Percentiles rank a stretch among this genome's conserved stretches.
These are phyloP conservation scores for Drosophila takahashii DNA, from an alignment of 1,140 invertebrate genomes.

Conservation along the genomic window DNA sequence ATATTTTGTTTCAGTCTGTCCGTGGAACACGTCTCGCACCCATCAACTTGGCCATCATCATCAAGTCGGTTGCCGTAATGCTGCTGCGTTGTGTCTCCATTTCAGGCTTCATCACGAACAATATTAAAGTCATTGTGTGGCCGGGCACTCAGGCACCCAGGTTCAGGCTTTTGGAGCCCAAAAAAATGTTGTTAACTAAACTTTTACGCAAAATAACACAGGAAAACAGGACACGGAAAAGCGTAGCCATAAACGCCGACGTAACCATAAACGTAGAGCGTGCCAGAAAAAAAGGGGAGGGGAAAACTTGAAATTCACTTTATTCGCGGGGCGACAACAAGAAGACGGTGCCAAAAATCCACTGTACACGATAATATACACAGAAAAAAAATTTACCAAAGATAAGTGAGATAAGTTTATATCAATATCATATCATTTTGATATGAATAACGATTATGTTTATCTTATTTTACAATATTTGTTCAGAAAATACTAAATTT, in stretches of 20 bases:
- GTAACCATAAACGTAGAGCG: slow-evolving; percentile 13
- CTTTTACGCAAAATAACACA: slow-evolving; percentile 53
- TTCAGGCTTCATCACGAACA: slow-evolving; percentile 74
- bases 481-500: too few relatives aligned
- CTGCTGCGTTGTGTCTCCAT: slow-evolving; percentile 33
- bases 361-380: background rate
- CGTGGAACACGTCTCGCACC: slow-evolving; percentile 37
- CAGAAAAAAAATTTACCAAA: too few relatives aligned
- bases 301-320: slow-evolving; percentile 49
- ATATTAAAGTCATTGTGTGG: slow-evolving; percentile 68
- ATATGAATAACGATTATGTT: too few relatives aligned
- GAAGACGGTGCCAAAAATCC: slow-evolving; percentile 53
- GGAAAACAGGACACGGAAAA: slow-evolving; percentile 10
- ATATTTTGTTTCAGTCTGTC: slow-evolving; percentile 69
- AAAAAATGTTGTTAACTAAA: slow-evolving; percentile 72
- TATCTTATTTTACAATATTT: too few relatives aligned
- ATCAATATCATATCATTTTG: too few relatives aligned
- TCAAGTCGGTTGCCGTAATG: slow-evolving; percentile 25
- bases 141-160: slow-evolving; percentile 37
- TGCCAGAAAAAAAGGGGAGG: background rate
- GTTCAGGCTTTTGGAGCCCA: slow-evolving; percentile 18
- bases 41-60: slow-evolving; percentile 25
- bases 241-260: slow-evolving; percentile 26
- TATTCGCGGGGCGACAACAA: slow-evolving; percentile 57
- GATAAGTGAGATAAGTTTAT: too few relatives aligned